A percentile compares a stretch with the other conserved stretches of the same genome.
Conservation (phyloP, 2,888 invertebrate species). For the Dasysyrphus albostriatus region DNA sequence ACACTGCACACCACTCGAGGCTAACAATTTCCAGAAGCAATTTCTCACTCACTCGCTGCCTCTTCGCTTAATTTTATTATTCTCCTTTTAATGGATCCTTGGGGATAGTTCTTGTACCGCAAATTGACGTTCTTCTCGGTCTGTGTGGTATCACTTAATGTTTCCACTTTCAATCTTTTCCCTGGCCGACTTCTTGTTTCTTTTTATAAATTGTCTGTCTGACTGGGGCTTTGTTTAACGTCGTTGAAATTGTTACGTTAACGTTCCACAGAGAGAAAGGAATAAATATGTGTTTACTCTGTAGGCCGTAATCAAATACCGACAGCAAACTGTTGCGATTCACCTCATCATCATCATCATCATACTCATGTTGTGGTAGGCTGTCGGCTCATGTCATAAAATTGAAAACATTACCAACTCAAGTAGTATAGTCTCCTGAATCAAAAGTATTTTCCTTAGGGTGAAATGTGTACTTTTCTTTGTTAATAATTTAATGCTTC, state of each 20-base stretch:
- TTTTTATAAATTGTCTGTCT: slow-evolving; percentile 49
- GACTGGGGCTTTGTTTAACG: slow-evolving; percentile 62
- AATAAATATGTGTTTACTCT: slow-evolving; percentile 27
- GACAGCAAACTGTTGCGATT: slow-evolving; percentile 38
- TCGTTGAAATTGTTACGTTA: slow-evolving; percentile 9
- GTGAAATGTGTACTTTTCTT: slow-evolving; percentile 33
- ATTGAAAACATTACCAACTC: slow-evolving; percentile 18
- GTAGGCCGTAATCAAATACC: slow-evolving; percentile 48
- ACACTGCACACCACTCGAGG: not conserved
- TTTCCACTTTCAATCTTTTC: slow-evolving; percentile 62
- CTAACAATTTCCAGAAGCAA: slow-evolving; percentile 13
- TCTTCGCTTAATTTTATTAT: slow-evolving; percentile 64
- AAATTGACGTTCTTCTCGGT: slow-evolving; percentile 70
- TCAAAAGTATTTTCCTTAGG: slow-evolving; percentile 41
- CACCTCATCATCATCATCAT: slow-evolving; percentile 42
- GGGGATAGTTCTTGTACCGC: slow-evolving; percentile 57
- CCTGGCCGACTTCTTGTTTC: slow-evolving; percentile 6
- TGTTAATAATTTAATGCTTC: slow-evolving; percentile 52
- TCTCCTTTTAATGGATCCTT: slow-evolving; percentile 63
- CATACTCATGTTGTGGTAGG: slow-evolving; percentile 28
- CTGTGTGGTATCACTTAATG: slow-evolving; percentile 60
- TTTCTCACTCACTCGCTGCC: not conserved
- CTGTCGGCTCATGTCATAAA: slow-evolving; percentile 15
- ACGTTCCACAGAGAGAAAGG: slow-evolving; percentile 19
- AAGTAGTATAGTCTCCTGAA: slow-evolving; percentile 20